These are phyloP conservation scores for Percina caprodes DNA, from an alignment of 2,113 vertebrate genomes.

Conservation along the genomic window DNA sequence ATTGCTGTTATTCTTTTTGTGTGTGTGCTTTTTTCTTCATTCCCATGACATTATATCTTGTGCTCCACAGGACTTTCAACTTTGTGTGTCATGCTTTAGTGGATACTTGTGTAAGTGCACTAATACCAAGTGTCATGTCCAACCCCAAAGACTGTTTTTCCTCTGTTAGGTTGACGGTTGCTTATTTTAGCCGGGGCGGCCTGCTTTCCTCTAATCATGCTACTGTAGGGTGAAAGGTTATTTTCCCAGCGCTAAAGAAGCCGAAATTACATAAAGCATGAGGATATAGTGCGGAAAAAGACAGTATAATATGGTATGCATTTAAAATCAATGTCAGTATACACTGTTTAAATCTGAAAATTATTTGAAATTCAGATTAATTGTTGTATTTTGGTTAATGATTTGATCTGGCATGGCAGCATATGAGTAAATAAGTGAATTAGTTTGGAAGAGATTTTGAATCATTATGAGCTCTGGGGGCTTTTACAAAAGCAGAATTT, in stretches of 20 bases:
- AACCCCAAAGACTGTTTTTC: conserved; percentile 34
- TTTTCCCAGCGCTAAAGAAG: conserved; percentile 41
- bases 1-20: conserved; percentile 46
- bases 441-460: neutral
- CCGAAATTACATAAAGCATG: neutral
- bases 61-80: conserved; percentile 51
- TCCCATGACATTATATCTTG: conserved; percentile 67
- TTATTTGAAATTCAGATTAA: too few species aligned
- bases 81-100: conserved; percentile 27
- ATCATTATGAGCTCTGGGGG: neutral
- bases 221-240: conserved; percentile 24
- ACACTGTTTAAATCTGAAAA: too few species aligned
- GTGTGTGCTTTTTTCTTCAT: conserved; percentile 51
- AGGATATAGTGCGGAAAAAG: neutral
- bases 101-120: conserved; percentile 31
- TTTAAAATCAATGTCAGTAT: neutral
- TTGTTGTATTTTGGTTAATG: too few species aligned
- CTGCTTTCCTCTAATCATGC: conserved; percentile 29
- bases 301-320: neutral
- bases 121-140: conserved; percentile 57
- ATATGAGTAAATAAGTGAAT: too few species aligned
- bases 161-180: conserved; percentile 20
- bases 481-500: too few species aligned
- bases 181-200: neutral
- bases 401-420: too few species aligned